Base-by-base conservation (phyloP, 2,888 invertebrate genomes). In the Leucania comma region DNA sequence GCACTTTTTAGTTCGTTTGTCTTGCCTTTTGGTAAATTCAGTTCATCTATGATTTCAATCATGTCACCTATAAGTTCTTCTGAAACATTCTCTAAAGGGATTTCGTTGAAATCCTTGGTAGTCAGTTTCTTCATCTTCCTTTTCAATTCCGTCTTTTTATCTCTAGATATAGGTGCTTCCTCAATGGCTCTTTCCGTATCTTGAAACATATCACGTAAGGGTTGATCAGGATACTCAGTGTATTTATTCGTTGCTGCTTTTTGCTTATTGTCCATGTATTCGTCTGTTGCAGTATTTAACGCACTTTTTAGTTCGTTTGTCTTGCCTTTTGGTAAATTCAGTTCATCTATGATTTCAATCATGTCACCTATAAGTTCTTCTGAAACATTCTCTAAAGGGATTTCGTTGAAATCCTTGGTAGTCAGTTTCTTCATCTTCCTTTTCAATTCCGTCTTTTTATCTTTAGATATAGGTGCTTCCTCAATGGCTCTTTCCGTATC, bases 1-100 rank as follows among this genome's bases (percentile, higher is more conserved):
- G 32, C 26, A 4, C 20, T 29, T 53, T 60, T 62, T 9, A 72
- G 3, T 14, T 38, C 12, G 12, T 38, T 24, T 57, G 53, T 71
- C 29, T 58, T 20, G 0, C 63, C 29, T 20, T n/a, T n/a, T 22
- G 72, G 20, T 48, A 81, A 32, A 4, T 64, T 46, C 1, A 56
- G 17, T 0, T 63, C 51, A 14, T 77, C 58, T 10, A 38, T n/a
- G 10, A 82, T 38, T 24, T 82, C 66, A 42, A 76, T 64, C 12
- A 84, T 75, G 6, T 48, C 53, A 22, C 57, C 42, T 17, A 48
- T 68, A 2, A 80, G 6, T 12, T 8, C n/a, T 22, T 54, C 60
- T 22, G n/a, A 26, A 29, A 32, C 8, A 22, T 59, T 4, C 17
- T 22, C 42, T 5, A 51, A 6, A 4, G 57, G 3, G 6, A 22